A percentile compares a stretch with the other conserved stretches of the same genome.
Conservation (phyloP, 1,140 invertebrate genomes). For the Holcopasites calliopsidis region DNA sequence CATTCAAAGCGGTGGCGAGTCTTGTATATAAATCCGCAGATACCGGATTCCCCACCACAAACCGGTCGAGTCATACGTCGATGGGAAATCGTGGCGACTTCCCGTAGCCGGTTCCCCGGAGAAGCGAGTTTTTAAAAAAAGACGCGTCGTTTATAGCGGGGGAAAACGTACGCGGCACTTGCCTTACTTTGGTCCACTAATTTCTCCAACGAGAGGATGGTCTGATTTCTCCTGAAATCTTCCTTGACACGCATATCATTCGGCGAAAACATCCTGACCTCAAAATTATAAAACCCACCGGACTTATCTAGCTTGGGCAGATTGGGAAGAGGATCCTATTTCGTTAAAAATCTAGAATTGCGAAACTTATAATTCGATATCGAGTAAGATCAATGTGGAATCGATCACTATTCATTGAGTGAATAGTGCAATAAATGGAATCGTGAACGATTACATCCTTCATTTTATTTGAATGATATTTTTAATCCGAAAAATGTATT, state of each 20-base stretch:
- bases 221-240: background rate
- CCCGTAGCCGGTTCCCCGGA: background rate
- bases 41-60: slow-evolving; percentile 47
- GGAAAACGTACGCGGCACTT: background rate
- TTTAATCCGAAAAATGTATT: background rate
- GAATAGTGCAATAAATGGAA: too few species aligned
- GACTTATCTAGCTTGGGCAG: background rate
- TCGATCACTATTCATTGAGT: too few species aligned
- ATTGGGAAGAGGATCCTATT: too few species aligned
- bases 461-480: background rate
- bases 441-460: background rate
- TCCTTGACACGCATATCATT: background rate
- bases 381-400: too few species aligned
- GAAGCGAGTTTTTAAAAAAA: background rate
- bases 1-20: slow-evolving; percentile 9
- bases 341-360: too few species aligned
- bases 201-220: background rate
- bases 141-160: background rate
- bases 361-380: too few species aligned
- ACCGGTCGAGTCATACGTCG: slow-evolving; percentile 18
- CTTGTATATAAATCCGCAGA: slow-evolving; percentile 56
- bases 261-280: background rate
- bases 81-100: slow-evolving; percentile 51
- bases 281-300: background rate
- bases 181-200: background rate